Conservation (phyloP, 2,113 vertebrate genomes). For the Dromiciops gliroides region DNA sequence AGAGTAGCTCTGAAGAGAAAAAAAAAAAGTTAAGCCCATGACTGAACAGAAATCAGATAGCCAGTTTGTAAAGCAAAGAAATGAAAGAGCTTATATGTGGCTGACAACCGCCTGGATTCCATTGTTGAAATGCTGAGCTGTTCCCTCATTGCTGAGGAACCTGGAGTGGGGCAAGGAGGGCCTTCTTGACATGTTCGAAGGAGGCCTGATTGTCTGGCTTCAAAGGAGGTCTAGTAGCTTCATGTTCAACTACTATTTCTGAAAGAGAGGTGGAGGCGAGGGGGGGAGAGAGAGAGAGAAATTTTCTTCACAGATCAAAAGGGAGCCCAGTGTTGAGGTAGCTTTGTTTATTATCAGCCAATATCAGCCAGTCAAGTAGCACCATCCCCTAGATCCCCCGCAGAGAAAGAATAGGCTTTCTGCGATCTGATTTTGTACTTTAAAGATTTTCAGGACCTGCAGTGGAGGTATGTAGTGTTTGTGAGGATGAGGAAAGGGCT, state of each 20-base stretch:
- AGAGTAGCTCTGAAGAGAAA: neutral
- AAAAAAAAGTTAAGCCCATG: neutral
- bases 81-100: neutral
- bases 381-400: neutral
- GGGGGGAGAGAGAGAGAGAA: too few species aligned
- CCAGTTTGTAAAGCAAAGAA: neutral
- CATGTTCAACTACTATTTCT: neutral
- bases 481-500: too few species aligned
- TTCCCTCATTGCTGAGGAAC: neutral
- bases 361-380: neutral
- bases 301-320: neutral
- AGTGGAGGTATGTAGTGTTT: fast-evolving
- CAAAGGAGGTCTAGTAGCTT: neutral
- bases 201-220: neutral
- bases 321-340: too few species aligned
- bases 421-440: too few species aligned
- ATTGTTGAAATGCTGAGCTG: neutral
- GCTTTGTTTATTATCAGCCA: neutral
- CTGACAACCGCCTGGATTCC: neutral
- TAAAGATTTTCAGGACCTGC: neutral
- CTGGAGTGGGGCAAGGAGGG: fast-evolving
- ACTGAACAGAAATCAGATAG: neutral
- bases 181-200: neutral
- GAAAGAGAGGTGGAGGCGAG: too few species aligned
- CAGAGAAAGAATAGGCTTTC: neutral